Evolutionary conservation across 2,113 vertebrate species (phyloP), one percentile per base, ranked within the genome.

Genomic region (Tragelaphus imberbis): DNA sequence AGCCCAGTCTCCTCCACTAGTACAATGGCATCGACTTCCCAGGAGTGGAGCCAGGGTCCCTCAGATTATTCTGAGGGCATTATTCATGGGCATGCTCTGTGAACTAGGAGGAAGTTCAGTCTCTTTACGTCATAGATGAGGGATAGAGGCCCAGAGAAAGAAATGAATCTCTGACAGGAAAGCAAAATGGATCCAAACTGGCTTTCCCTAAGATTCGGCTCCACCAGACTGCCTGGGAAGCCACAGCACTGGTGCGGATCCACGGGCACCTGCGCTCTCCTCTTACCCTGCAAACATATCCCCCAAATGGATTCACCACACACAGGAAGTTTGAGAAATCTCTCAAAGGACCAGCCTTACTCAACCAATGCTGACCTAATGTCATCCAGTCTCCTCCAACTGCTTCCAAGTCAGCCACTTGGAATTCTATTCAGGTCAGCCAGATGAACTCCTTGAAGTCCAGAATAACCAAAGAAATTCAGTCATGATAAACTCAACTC

Each of bases 161-260:
- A 40, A 30, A 4, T 0, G 14, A 33, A 53, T 19, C n/a, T 81
- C 30, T 11, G 47, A 44, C 9, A 51, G 3, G 17, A 40, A 23
- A 51, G 15, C 51, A 12, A 47, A 53, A 33, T 7, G 30, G 33
- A 8, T 33, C 28, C 28, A 55, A 56, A 17, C 16, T 2, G 12
- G 36, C 49, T 15, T 10, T 9, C 1, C 49, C 91, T 12, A 13
- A 25, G 55, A 23, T 23, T 4, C 5, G 15, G 15, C 3, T 40
- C 6, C 15, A 14, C 27, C 12, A 19, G 63, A n/a, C 68, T 4
- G 14, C 28, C 49, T 30, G 0, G 30, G 16, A n/a, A 17, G 16
- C 68, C 36, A 6, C 15, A 2, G 9, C 21, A 1, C 53, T 36
- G 1, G 13, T 1, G 15, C 30, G 23, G 3, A 0, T 19, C 51